Percentiles rank a stretch among this genome's conserved stretches.
These are phyloP conservation scores for Steinernema scapterisci DNA, from an alignment of 2,888 invertebrate genomes.

Conservation along the genomic window DNA sequence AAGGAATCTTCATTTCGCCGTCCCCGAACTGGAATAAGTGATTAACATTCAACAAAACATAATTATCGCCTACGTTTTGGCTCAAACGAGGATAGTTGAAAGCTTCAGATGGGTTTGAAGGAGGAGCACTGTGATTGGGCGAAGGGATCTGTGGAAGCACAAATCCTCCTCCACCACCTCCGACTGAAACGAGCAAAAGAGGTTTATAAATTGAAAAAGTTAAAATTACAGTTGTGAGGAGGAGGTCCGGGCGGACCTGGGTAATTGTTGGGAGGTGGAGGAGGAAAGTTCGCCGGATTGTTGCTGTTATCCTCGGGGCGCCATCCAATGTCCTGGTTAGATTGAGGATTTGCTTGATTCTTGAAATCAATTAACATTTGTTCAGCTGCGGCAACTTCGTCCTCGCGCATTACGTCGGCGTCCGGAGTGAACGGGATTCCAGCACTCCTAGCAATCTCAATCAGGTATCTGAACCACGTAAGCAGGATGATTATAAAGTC, in stretches of 20 bases:
- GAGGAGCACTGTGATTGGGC: constrained; percentile 4
- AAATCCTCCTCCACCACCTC: neutral
- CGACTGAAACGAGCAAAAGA: neutral
- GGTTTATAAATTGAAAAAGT: too few species aligned
- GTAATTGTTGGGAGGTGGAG: constrained; percentile 22
- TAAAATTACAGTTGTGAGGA: constrained; percentile 13
- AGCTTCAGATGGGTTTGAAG: neutral
- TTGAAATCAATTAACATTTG: constrained; percentile 66
- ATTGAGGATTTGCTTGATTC: neutral
- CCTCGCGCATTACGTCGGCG: constrained; percentile 74
- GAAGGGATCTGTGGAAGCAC: constrained; percentile 12
- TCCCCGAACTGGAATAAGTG: constrained; percentile 2
- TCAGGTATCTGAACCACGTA: constrained; percentile 73
- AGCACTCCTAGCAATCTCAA: constrained; percentile 94
- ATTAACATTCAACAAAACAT: neutral
- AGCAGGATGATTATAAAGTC: neutral
- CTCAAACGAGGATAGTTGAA: constrained; percentile 24
- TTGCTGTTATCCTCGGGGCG: neutral
- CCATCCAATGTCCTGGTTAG: constrained; percentile 1
- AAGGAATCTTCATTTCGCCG: neutral
- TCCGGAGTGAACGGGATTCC: constrained; percentile 93
- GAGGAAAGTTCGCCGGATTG: constrained; percentile 13
- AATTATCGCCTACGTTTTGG: neutral
- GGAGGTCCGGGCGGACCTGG: constrained; percentile 31
- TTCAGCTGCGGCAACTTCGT: constrained; percentile 64